Conservation (phyloP, 2,888 invertebrate genomes). For the Platycheirus rosarum region DNA sequence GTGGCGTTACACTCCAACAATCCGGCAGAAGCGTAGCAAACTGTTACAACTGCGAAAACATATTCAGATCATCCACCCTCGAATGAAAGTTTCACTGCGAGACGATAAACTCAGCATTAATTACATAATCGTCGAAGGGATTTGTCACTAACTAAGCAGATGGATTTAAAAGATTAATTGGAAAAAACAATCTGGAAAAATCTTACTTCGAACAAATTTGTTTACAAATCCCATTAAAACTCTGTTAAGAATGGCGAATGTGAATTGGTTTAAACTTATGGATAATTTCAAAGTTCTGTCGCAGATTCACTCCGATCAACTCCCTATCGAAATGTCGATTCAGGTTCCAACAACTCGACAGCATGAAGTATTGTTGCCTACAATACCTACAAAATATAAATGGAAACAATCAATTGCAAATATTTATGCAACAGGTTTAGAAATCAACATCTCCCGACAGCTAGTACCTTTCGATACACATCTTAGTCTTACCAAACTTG, state of each 20-base stretch:
- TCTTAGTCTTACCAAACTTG: constrained; percentile 2
- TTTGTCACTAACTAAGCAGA: neutral
- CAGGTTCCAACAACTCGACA: neutral
- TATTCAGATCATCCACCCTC: constrained; percentile 9
- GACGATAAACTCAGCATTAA: constrained; percentile 4
- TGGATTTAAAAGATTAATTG: constrained; percentile 7
- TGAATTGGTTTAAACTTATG: neutral
- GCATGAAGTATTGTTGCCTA: neutral
- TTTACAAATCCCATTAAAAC: constrained; percentile 2
- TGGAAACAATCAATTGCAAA: constrained; percentile 4
- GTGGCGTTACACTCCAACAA: neutral
- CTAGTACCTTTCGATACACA: neutral
- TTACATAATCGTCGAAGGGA: constrained; percentile 1
- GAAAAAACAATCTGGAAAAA: constrained; percentile 3
- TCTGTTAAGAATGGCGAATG: neutral
- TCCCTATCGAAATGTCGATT: neutral
- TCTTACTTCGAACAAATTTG: neutral
- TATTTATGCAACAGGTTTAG: neutral
- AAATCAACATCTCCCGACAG: neutral
- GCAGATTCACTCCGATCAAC: neutral
- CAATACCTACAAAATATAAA: too few relatives aligned
- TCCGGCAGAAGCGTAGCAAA: constrained; percentile 3
- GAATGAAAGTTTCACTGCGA: constrained; percentile 18
- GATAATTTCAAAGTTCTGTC: neutral
- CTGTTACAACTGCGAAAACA: constrained; percentile 5